Percentiles rank a stretch among this genome's conserved stretches.
phyloP scores from a whole-genome alignment of 2,797 vertebrate species.

The Sebastes dallii region DNA sequence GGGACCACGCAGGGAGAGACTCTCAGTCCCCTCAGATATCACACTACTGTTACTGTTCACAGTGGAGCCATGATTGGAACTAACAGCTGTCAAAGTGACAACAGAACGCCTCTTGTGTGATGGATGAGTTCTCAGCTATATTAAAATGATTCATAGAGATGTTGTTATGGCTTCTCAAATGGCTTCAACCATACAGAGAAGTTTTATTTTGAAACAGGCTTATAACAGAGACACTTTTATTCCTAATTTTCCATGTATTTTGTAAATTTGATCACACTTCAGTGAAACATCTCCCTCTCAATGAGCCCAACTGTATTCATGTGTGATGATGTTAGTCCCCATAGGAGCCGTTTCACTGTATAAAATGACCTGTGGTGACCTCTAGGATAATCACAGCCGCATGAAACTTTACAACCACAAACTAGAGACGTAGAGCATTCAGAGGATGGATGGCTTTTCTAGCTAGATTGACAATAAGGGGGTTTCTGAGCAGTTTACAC shows the following conservation, averaged over 20 bases:
- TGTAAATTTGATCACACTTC: background rate
- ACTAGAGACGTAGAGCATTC: too few species aligned
- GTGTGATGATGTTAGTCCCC: too few species aligned
- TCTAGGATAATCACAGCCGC: too few species aligned
- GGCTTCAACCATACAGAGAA: background rate
- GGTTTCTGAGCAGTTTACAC: too few species aligned
- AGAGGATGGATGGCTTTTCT: too few species aligned
- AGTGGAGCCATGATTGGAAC: background rate
- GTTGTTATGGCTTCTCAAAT: background rate
- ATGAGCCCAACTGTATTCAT: too few species aligned
- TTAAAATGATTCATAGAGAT: background rate
- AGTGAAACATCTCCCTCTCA: too few species aligned
- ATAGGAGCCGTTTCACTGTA: too few species aligned
- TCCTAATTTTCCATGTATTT: background rate
- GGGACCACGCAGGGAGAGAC: background rate
- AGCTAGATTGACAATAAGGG: too few species aligned
- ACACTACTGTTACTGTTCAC: background rate
- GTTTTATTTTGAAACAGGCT: background rate
- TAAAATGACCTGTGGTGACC: too few species aligned
- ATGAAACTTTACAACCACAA: too few species aligned
- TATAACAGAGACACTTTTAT: background rate
- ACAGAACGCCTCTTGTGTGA: background rate
- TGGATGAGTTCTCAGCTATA: background rate
- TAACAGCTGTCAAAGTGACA: slow-evolving; percentile 1
- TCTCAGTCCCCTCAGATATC: background rate